Evolutionary conservation across 2,113 vertebrate species (phyloP).

Genomic region (Myanophis thanlyinensis): DNA sequence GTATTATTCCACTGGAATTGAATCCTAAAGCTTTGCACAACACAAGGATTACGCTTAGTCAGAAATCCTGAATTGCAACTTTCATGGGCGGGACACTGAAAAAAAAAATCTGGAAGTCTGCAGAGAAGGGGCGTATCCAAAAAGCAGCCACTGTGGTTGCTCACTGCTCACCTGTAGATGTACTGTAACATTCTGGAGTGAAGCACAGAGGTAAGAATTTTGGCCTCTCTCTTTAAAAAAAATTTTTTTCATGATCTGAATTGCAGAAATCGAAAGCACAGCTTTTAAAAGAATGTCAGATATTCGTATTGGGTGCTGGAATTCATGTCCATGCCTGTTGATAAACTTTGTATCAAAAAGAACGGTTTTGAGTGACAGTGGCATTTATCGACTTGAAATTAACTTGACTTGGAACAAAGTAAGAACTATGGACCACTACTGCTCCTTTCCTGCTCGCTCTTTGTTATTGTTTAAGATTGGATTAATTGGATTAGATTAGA

Average conservation of each 20-base stretch:
- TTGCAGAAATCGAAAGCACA: fast-evolving
- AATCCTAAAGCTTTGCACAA: conserved; percentile 46
- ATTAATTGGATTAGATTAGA: too few relatives aligned
- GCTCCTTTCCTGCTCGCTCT: not conserved
- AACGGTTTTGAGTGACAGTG: not conserved
- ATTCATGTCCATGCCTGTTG: not conserved
- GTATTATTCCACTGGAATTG: conserved; percentile 47
- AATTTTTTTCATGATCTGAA: too few relatives aligned
- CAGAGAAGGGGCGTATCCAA: conserved; percentile 56
- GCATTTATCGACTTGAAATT: not conserved
- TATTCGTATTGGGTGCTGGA: not conserved
- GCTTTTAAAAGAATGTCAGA: not conserved
- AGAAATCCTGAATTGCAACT: conserved; percentile 77
- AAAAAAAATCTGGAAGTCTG: conserved; percentile 75
- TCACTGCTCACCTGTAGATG: conserved; percentile 32
- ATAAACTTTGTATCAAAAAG: not conserved
- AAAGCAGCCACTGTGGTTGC: conserved; percentile 17
- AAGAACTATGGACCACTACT: not conserved
- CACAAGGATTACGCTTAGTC: conserved; percentile 65
- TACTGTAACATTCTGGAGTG: conserved; percentile 5
- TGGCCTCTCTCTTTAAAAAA: not conserved
- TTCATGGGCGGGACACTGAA: conserved; percentile 80
- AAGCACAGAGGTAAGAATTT: conserved; percentile 65
- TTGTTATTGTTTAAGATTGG: not conserved
- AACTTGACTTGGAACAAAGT: not conserved